Evolutionary conservation across 1,140 invertebrate species (phyloP), one percentile per base, ranked within the genome.

Genomic region (Chymomyza costata): DNA sequence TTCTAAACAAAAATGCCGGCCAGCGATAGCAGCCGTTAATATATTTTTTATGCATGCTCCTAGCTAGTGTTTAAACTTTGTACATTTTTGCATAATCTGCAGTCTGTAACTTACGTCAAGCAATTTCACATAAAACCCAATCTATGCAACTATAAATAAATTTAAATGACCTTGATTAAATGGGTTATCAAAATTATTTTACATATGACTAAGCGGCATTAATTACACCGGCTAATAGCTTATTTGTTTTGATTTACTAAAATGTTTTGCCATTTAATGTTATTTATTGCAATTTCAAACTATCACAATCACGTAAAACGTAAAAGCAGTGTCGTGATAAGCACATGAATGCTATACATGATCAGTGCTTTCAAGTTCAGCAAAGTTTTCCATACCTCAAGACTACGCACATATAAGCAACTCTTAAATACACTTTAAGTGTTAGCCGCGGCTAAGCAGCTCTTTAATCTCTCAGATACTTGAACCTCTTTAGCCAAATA

Each of bases 301-400:
- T 56, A 64, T 55, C 32, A 56, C 28, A 64, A 64, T 64, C 61
- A 64, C 61, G 59, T 64, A 64, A 64, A 64, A 56, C 45, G 52
- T 32, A 62, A 64, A 53, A 28, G 18, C 35, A 15, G 40, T 59
- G 34, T 57, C 70, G 66, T 74, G 70, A 74, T 76, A 76, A 70
- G 50, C 56, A 44, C 70, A 70, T 76, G 71, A 66, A 49, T 65
- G 61, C 53, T 51, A 58, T 56, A 76, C 69, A 76, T 74, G 70
- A 76, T 74, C 65, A 57, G 53, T 28, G 34, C 45, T 59, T 51
- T 69, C 65, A 76, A 69, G 65, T 69, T 74, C 55, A 71, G 28
- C 30, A 28, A 53, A 50, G 45, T 52, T 57, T 56, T 25, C n/a
- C 38, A 37, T 54, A 51, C 16, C 28, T 21, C 34, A 14, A 49